These are phyloP conservation scores for Atrichornis clamosus DNA, from an alignment of 2,113 vertebrate species.

Conservation along the genomic window DNA sequence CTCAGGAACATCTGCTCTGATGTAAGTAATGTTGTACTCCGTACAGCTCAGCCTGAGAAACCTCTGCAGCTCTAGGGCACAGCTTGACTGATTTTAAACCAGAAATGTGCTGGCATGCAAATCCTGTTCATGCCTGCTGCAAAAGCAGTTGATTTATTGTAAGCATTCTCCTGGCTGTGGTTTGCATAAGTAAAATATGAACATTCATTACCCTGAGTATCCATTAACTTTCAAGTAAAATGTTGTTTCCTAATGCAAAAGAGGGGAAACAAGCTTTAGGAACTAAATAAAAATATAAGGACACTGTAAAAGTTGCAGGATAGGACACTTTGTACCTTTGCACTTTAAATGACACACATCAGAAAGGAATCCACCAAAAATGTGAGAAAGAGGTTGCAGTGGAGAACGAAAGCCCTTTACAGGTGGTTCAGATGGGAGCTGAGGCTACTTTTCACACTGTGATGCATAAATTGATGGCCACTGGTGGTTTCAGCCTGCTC, in stretches of 20 bases:
- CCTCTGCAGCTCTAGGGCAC: not conserved
- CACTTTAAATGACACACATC: not conserved
- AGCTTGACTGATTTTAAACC: slow-evolving; percentile 12
- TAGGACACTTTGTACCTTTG: not conserved
- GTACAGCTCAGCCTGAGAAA: not conserved
- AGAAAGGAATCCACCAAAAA: not conserved
- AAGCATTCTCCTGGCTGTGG: not conserved
- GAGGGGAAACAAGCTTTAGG: not conserved
- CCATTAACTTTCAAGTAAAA: not conserved
- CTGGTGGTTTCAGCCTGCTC: not conserved
- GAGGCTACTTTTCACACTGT: not conserved
- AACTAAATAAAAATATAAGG: not conserved
- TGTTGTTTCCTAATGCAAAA: not conserved
- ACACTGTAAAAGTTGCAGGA: not conserved
- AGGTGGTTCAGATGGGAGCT: not conserved
- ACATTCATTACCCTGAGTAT: not conserved
- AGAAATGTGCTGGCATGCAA: not conserved
- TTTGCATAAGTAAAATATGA: slow-evolving; percentile 43
- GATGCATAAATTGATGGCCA: not conserved
- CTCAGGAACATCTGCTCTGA: not conserved
- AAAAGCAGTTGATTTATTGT: not conserved
- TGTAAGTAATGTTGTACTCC: not conserved
- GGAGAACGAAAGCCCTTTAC: not conserved
- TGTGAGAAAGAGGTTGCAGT: not conserved
- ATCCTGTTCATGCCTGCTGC: not conserved